Base-by-base conservation (phyloP, 2,797 vertebrate genomes). In the Pangasius krempfi region DNA sequence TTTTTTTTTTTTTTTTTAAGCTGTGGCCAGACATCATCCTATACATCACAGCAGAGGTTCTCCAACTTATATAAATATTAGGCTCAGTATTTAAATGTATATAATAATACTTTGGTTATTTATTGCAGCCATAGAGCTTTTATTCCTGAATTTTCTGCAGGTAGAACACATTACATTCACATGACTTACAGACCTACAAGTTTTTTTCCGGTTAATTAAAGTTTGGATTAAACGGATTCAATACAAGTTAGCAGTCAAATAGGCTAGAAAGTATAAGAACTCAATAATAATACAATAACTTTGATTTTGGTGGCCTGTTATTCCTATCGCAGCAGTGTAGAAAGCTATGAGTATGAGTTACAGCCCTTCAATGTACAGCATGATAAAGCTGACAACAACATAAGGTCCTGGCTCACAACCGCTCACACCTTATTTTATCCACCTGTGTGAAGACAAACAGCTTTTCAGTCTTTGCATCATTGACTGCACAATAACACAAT, bases 321-420 rank as follows among this genome's bases (percentile, higher is more conserved):
- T 50, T 30, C 30, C 14, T 9, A 66, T 20, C n/a, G n/a, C 62
- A 66, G 82, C 62, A 50, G 27, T 50, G 62, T 50, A 66, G 58
- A 68, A 66, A 68, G 66, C n/a, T n/a, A n/a, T n/a, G n/a, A n/a
- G 62, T 25, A 78, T 30, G 64, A 73, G 66, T 56, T 56, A 56
- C 50, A 58, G n/a, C 22, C n/a, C 22, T 60, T 20, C 9, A 44
- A 70, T 58, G 37, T 85, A 80, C 52, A 27, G 56, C 37, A 66
- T n/a, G 47, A 83, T 78, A 50, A 66, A 58, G 4, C 37, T 30
- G 40, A 89, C 76, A 86, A 40, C 68, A 89, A 68, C 60, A 78
- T 72, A 83, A n/a, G 72, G 22, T 54, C 22, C 81, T 60, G 64
- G 16, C 56, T 50, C 30, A 62, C n/a, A 84, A 40, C 18, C 20